phyloP scores from a whole-genome alignment of 2,113 vertebrate species.

The zebrafish (Danio rerio) region GRCz12tu NC_133185.1:15810001-15810500 shows the following conservation, averaged over 20 bases:
- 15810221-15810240: too few species aligned
- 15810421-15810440: background rate
- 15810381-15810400: background rate
- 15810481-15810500: background rate
- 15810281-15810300: too few species aligned
- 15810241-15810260: too few species aligned
- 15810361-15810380: background rate
- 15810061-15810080: background rate
- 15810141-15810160: too few species aligned
- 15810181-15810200: too few species aligned
- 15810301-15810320: background rate
- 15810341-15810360: background rate
- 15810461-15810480: background rate
- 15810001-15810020: background rate
- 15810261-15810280: too few species aligned
- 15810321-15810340: background rate
- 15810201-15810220: too few species aligned
- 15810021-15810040: background rate
- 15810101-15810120: background rate
- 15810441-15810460: conserved; percentile 41
- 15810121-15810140: too few species aligned
- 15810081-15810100: background rate
- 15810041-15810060: background rate
- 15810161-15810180: too few species aligned
- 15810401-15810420: background rate